Evolutionary conservation across 2,888 invertebrate species (phyloP).

Genomic region (Sialis lutaria): DNA sequence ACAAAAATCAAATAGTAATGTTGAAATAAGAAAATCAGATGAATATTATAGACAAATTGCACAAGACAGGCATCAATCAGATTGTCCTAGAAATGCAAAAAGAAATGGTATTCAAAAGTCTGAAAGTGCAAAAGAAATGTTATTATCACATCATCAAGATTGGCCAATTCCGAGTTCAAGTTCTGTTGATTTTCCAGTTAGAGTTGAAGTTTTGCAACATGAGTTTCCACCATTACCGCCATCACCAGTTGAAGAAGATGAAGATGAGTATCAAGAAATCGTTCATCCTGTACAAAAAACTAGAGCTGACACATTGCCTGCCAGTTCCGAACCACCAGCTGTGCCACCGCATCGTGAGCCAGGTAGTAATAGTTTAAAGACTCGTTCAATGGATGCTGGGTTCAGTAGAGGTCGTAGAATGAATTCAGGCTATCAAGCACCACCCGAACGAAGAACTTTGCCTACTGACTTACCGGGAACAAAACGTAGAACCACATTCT

Average conservation of each 20-base stretch:
- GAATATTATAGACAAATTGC: slow-evolving; percentile 22
- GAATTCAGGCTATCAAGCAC: slow-evolving; percentile 34
- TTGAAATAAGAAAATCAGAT: slow-evolving; percentile 33
- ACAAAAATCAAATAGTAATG: slow-evolving; percentile 43
- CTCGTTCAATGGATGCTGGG: slow-evolving; percentile 67
- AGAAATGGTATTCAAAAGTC: slow-evolving; percentile 55
- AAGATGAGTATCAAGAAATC: slow-evolving; percentile 56
- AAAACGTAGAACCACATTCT: slow-evolving; percentile 18
- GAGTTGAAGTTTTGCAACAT: slow-evolving; percentile 49
- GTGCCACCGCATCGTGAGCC: slow-evolving; percentile 57
- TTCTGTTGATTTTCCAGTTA: slow-evolving; percentile 38
- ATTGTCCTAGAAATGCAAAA: slow-evolving; percentile 26
- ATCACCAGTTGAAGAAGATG: slow-evolving; percentile 65
- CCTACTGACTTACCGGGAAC: slow-evolving; percentile 47
- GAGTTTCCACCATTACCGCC: slow-evolving; percentile 67
- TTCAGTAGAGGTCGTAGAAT: slow-evolving; percentile 17
- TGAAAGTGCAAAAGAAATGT: slow-evolving; percentile 55
- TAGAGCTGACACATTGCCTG: slow-evolving; percentile 37
- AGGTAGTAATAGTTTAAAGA: slow-evolving; percentile 54
- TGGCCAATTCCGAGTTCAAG: slow-evolving; percentile 21
- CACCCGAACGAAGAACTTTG: slow-evolving; percentile 53
- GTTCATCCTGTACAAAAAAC: slow-evolving; percentile 31
- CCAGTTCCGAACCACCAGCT: slow-evolving; percentile 39
- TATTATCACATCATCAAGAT: slow-evolving; percentile 31
- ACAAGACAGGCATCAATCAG: background rate